A percentile compares a stretch with the other conserved stretches of the same genome.
Evolutionary conservation across 2,888 invertebrate species (phyloP).

Genomic region (Geotrupes spiniger): DNA sequence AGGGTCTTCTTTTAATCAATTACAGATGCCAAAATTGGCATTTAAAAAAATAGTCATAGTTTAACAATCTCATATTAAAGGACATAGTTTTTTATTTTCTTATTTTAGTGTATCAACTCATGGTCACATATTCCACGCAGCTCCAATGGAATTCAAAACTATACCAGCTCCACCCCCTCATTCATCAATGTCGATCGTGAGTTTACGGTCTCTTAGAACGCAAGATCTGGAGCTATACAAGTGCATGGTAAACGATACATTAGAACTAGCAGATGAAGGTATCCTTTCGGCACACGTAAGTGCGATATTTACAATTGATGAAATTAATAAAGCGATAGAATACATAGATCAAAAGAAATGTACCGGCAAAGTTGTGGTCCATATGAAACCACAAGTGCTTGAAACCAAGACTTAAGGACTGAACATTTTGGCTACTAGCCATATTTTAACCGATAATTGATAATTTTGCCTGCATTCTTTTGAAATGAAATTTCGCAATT

Average conservation of each 20-base stretch:
- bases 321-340: conserved; percentile 61
- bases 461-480: no score
- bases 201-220: conserved; percentile 43
- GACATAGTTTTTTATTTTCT: conserved; percentile 19
- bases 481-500: no score
- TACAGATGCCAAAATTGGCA: no score
- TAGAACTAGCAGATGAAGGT: conserved; percentile 61
- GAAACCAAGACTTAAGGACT: no score
- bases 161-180: conserved; percentile 41
- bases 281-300: conserved; percentile 60
- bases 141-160: conserved; percentile 34
- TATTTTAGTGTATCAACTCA: conserved; percentile 54
- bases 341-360: conserved; percentile 57
- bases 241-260: conserved; percentile 51
- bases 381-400: conserved; percentile 36
- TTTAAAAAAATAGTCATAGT: no score
- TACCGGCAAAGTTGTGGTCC: conserved; percentile 60
- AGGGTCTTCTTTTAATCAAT: no score
- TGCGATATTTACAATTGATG: conserved; percentile 54
- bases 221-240: conserved; percentile 57
- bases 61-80: no score
- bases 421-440: no score
- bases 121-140: conserved; percentile 49
- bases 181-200: conserved; percentile 39
- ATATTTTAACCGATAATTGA: no score